These are phyloP conservation scores for Schizothorax lantsangensis DNA, from an alignment of 2,797 vertebrate species.

Conservation along the genomic window DNA sequence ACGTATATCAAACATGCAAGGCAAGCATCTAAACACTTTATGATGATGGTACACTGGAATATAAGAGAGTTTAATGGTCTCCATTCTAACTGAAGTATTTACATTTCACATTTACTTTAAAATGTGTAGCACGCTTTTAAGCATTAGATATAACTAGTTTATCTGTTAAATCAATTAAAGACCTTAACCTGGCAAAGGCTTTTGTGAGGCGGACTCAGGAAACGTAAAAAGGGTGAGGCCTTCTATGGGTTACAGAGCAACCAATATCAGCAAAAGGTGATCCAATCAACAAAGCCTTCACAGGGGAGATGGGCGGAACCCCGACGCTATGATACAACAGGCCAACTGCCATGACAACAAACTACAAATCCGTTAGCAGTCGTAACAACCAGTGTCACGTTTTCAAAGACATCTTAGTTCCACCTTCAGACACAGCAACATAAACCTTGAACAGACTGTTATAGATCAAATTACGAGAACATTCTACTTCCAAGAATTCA, in stretches of 20 bases:
- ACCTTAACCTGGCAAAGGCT: constrained; percentile 69
- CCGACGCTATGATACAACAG: not conserved
- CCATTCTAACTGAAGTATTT: not conserved
- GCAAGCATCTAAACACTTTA: not conserved
- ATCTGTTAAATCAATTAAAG: constrained; percentile 73
- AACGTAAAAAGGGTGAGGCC: constrained; percentile 63
- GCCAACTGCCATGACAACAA: constrained; percentile 25
- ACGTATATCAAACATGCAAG: not conserved
- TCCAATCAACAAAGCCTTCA: constrained; percentile 18
- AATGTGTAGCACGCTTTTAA: constrained; percentile 26
- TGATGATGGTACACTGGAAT: no score
- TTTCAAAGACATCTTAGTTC: not conserved
- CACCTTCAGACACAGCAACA: not conserved
- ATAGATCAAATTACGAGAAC: constrained; percentile 14
- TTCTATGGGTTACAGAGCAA: constrained; percentile 63
- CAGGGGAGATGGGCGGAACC: constrained; percentile 19
- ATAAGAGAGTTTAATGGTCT: not conserved
- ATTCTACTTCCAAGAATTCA: not conserved
- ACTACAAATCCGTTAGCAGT: constrained; percentile 13
- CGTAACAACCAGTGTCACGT: constrained; percentile 10
- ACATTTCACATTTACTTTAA: not conserved
- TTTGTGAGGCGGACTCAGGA: constrained; percentile 51
- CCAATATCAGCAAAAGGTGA: constrained; percentile 47
- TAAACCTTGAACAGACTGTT: constrained; percentile 8
- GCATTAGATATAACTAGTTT: constrained; percentile 70